These are phyloP conservation scores for Alviniconcha strummeri DNA, from an alignment of 2,888 invertebrate genomes.

Conservation along the genomic window DNA sequence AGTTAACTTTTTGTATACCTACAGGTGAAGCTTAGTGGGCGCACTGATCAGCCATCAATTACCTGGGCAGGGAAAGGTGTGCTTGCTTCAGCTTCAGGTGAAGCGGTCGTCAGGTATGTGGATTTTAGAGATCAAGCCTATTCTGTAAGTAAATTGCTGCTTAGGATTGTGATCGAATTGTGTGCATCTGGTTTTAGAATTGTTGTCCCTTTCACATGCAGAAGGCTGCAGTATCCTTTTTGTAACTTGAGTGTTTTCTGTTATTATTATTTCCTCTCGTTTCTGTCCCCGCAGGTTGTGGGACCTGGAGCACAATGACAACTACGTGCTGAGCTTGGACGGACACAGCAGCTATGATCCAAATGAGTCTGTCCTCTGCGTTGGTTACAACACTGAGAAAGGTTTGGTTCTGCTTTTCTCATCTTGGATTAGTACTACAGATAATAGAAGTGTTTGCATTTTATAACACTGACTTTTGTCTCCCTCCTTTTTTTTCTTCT, in stretches of 20 bases:
- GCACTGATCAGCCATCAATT: constrained; percentile 78
- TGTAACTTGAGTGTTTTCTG: too few species aligned
- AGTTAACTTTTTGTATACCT: constrained; percentile 29
- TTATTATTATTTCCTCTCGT: too few species aligned
- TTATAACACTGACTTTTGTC: neutral
- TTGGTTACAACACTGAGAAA: constrained; percentile 71
- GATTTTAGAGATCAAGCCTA: too few species aligned
- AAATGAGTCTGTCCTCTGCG: constrained; percentile 73
- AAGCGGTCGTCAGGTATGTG: constrained; percentile 75
- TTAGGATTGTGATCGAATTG: too few species aligned
- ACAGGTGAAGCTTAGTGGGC: constrained; percentile 86
- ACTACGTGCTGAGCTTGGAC: constrained; percentile 82
- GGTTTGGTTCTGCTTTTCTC: constrained; percentile 42
- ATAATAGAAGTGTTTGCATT: too few species aligned
- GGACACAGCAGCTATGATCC: constrained; percentile 75
- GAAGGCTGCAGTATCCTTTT: neutral
- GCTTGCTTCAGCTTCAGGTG: constrained; percentile 86
- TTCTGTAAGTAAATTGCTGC: too few species aligned
- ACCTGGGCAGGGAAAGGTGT: constrained; percentile 84
- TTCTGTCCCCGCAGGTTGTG: constrained; percentile 81
- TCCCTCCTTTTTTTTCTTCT: neutral
- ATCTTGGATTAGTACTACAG: neutral
- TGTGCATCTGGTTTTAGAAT: neutral
- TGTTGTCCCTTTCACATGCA: constrained; percentile 3
- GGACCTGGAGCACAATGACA: constrained; percentile 95